Evolutionary conservation across 2,113 vertebrate species (phyloP).

Genomic region (Guaruba guarouba): DNA sequence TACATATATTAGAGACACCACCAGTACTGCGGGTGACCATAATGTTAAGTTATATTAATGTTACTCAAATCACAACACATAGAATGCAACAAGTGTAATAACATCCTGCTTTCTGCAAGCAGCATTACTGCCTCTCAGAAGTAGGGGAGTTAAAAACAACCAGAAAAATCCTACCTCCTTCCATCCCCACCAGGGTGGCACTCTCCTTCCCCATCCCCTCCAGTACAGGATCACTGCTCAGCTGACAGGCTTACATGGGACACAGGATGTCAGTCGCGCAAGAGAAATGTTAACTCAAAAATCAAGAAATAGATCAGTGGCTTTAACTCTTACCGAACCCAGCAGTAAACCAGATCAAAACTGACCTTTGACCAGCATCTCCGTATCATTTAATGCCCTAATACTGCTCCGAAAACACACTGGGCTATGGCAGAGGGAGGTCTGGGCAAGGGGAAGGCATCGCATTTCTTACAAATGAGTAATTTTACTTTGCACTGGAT

Average conservation of each 20-base stretch:
- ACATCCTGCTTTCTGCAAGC: neutral
- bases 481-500: neutral
- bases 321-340: neutral
- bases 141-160: neutral
- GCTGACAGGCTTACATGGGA: neutral
- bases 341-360: neutral
- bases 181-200: neutral
- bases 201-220: neutral
- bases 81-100: neutral
- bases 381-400: neutral
- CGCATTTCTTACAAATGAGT: neutral
- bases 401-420: accelerated
- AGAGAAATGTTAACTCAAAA: neutral
- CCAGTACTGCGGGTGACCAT: neutral
- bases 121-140: neutral
- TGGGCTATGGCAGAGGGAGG: no score
- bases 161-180: neutral
- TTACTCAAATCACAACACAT: neutral
- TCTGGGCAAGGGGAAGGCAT: neutral
- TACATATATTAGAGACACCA: neutral
- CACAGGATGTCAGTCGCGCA: neutral
- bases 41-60: neutral
- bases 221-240: neutral
- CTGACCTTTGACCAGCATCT: neutral
- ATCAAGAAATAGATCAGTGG: neutral